Evolutionary conservation across 2,888 invertebrate genomes (phyloP).

Genomic region (Pteria penguin): DNA sequence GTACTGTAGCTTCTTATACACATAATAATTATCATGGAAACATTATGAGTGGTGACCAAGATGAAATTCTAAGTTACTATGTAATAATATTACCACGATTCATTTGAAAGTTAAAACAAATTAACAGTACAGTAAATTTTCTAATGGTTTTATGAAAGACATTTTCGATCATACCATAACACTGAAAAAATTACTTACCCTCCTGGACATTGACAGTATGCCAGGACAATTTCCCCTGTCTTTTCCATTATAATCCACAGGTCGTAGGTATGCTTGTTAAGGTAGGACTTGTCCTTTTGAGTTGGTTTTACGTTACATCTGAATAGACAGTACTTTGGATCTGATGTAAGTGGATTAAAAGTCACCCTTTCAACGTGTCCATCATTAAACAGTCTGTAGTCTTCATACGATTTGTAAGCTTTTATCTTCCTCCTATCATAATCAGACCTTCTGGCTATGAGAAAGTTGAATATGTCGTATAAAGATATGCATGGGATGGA

Average conservation of each 20-base stretch:
- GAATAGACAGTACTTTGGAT: background rate
- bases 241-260: background rate
- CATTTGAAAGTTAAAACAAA: too few species aligned
- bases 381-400: slow-evolving; percentile 9
- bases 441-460: background rate
- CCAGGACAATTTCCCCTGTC: background rate
- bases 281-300: background rate
- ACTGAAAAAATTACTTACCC: background rate
- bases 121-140: too few species aligned
- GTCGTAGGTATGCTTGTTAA: background rate
- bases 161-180: too few species aligned
- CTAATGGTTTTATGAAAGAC: too few species aligned
- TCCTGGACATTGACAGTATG: slow-evolving; percentile 6
- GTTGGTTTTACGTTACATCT: background rate
- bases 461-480: background rate
- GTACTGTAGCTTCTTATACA: too few species aligned
- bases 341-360: background rate
- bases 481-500: background rate
- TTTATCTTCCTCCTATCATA: slow-evolving; percentile 5
- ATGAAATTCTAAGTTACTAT: too few species aligned
- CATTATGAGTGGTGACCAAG: too few species aligned
- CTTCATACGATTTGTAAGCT: background rate
- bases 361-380: background rate
- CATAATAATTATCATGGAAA: too few species aligned
- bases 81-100: background rate